Conservation (phyloP, 2,888 invertebrate genomes). For the Julus scanicus region DNA sequence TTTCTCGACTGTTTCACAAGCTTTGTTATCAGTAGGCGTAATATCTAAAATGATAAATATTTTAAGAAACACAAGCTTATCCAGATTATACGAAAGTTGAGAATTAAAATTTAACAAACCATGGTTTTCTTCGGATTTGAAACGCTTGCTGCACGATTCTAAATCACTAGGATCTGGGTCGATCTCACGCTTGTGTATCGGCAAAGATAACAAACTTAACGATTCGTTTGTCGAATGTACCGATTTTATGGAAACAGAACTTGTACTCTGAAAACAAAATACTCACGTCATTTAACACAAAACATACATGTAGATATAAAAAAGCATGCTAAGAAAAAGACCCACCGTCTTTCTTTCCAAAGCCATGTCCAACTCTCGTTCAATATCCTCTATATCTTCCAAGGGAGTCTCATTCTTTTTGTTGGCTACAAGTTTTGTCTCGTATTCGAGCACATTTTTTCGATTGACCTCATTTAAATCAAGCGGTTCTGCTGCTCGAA, state of each 20-base stretch:
- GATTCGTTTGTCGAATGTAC: not conserved
- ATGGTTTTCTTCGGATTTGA: not conserved
- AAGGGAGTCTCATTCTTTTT: constrained; percentile 38
- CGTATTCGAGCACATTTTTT: constrained; percentile 50
- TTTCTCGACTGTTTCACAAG: not conserved
- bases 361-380: constrained; percentile 58
- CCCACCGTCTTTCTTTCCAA: constrained; percentile 57
- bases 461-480: constrained; percentile 58
- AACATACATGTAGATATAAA: too few relatives aligned
- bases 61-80: not conserved
- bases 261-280: not conserved
- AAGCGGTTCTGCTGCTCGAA: constrained; percentile 59
- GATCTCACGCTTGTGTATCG: not conserved
- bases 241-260: not conserved
- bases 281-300: not conserved
- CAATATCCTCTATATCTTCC: constrained; percentile 59
- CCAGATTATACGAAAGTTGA: not conserved
- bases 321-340: not conserved
- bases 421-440: not conserved
- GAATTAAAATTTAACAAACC: not conserved
- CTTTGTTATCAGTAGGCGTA: not conserved
- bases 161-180: not conserved
- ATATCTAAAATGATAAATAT: not conserved
- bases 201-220: not conserved
- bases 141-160: not conserved